Percentiles rank a stretch among this genome's conserved stretches.
Evolutionary conservation across 2,113 vertebrate genomes (phyloP).

Genomic region (Nannobrachium achirus): DNA sequence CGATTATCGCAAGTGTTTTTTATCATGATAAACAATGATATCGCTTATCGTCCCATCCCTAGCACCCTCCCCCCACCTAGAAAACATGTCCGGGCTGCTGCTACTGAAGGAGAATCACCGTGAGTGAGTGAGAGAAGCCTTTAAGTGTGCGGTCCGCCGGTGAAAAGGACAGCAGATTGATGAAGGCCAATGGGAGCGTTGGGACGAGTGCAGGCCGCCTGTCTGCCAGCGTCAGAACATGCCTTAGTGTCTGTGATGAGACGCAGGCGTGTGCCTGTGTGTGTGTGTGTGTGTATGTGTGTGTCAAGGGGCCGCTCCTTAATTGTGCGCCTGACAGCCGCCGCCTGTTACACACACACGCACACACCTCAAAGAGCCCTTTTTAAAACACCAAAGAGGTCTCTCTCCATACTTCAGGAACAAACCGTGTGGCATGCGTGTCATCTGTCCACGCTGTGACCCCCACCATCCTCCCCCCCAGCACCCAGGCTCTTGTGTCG

Average conservation of each 20-base stretch:
- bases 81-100: too few relatives aligned
- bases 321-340: conserved; percentile 61
- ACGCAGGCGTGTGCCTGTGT: conserved; percentile 17
- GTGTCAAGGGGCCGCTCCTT: conserved; percentile 38
- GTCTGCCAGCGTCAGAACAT: conserved; percentile 54
- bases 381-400: conserved; percentile 35
- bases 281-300: conserved; percentile 19
- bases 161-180: conserved; percentile 64
- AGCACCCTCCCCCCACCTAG: too few relatives aligned
- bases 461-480: conserved; percentile 24
- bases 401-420: conserved; percentile 47
- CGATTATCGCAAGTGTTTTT: too few relatives aligned
- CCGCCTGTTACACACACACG: conserved; percentile 25
- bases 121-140: conserved; percentile 10
- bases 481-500: conserved; percentile 46
- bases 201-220: conserved; percentile 46
- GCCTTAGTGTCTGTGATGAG: conserved; percentile 35
- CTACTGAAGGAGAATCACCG: too few relatives aligned
- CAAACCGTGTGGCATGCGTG: conserved; percentile 56
- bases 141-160: conserved; percentile 39
- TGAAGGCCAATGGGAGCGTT: conserved; percentile 54
- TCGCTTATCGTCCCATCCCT: too few relatives aligned
- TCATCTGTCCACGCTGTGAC: conserved; percentile 60
- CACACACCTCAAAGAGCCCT: conserved; percentile 34
- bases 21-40: too few relatives aligned